These are phyloP conservation scores for Nyctibius grandis DNA, from an alignment of 2,797 vertebrate species.

Conservation along the genomic window DNA sequence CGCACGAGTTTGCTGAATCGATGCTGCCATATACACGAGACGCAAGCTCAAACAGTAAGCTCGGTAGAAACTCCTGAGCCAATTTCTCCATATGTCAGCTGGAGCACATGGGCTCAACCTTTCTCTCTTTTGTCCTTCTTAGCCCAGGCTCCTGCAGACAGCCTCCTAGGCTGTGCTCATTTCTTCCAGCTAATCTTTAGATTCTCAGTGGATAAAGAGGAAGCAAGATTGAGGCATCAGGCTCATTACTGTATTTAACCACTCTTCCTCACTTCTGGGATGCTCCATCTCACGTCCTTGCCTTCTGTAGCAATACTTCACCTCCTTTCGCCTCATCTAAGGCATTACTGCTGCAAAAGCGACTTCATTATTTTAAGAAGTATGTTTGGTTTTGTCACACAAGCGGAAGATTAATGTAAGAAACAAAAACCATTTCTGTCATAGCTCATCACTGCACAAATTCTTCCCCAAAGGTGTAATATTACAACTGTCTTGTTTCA, in stretches of 20 bases:
- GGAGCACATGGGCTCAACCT: fast-evolving
- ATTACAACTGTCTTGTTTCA: background rate
- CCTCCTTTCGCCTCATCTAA: background rate
- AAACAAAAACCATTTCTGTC: background rate
- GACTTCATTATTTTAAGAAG: background rate
- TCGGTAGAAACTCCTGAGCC: background rate
- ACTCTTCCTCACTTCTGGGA: background rate
- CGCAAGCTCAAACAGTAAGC: background rate
- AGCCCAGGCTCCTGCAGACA: background rate
- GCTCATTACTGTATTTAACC: background rate
- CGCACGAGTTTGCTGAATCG: fast-evolving
- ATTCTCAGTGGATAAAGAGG: background rate
- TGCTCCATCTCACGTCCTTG: background rate
- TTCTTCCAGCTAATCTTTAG: background rate
- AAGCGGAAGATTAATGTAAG: background rate
- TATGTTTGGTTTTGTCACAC: background rate
- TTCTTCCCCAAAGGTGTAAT: background rate
- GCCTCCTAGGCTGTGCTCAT: background rate
- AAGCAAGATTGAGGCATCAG: background rate
- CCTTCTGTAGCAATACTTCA: background rate
- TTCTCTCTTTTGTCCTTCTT: background rate
- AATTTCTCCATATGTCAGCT: background rate
- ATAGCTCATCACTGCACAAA: background rate
- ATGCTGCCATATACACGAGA: fast-evolving
- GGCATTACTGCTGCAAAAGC: background rate